Evolutionary conservation across 2,888 invertebrate species (phyloP), one percentile per base, ranked within the genome.

Genomic region (Drosophila nr. medialis): DNA sequence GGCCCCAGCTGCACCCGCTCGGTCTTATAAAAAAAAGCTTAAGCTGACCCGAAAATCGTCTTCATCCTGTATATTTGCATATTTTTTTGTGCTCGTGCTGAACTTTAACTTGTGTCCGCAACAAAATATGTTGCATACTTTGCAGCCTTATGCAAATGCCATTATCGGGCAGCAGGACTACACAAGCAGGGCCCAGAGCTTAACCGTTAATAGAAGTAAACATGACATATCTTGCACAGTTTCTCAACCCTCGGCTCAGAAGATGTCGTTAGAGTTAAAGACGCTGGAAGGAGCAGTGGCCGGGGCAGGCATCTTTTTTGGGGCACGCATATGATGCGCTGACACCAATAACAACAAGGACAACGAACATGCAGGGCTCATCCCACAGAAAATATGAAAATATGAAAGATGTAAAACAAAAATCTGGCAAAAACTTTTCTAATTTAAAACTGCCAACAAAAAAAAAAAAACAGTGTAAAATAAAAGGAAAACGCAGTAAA

Each of bases 361-460:
- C 83, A 83, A 82, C 72, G 80, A 82, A 71, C 80, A 88, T 80
- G 88, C 89, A 78, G 69, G 70, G 77, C 86, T 78, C 62, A 86
- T 78, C 83, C 85, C 86, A 83, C 80, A 75, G 89, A 86, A 90
- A 86, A 90, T 89, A 89, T 90, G 88, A 86, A 90, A 86, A 90
- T 89, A 89, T 90, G 89, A 89, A 90, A 86, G 81, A 90, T 84
- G 89, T 83, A 81, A 90, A 86, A 86, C 82, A 87, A 90, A 90
- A 84, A 87, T 87, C 85, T 87, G 82, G 87, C 85, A 69, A 86
- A 83, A 86, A 86, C 86, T 86, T 86, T 86, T 86, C 86, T 86
- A 86, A 86, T 86, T 86, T 86, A 86, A 86, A 86, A 86, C 89
- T 89, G 86, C 90, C 81, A 86, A 89, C 83, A 86, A 75, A 81